These are phyloP conservation scores for Meliscaeva auricollis DNA, from an alignment of 2,888 invertebrate species.

Conservation along the genomic window DNA sequence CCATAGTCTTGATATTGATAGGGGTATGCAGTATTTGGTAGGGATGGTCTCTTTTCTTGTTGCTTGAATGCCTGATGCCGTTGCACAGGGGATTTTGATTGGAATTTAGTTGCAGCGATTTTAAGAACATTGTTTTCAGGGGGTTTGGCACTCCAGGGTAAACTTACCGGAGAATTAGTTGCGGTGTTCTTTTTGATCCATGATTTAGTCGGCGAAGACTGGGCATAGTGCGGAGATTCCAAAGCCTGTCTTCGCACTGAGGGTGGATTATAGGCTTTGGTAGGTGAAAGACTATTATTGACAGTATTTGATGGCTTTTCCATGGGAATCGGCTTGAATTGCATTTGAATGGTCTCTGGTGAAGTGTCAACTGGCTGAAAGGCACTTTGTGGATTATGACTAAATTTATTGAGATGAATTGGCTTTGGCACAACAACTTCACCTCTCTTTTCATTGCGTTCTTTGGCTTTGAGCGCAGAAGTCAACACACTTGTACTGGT, in stretches of 20 bases:
- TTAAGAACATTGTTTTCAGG: slow-evolving; percentile 85
- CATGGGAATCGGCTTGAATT: slow-evolving; percentile 80
- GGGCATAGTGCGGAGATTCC: slow-evolving; percentile 75
- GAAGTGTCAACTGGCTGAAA: slow-evolving; percentile 86
- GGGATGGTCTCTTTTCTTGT: slow-evolving; percentile 82
- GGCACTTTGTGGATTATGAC: slow-evolving; percentile 91
- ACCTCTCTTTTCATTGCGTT: slow-evolving; percentile 76
- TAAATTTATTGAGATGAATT: slow-evolving; percentile 88
- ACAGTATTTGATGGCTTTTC: slow-evolving; percentile 55
- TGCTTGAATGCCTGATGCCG: slow-evolving; percentile 81
- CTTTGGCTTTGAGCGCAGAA: slow-evolving; percentile 83
- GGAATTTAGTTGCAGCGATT: slow-evolving; percentile 86
- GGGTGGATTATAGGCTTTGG: slow-evolving; percentile 65
- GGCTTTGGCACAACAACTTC: slow-evolving; percentile 83
- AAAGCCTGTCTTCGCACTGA: slow-evolving; percentile 33
- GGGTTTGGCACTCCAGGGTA: slow-evolving; percentile 85
- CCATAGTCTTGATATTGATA: slow-evolving; percentile 62
- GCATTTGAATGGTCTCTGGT: slow-evolving; percentile 78
- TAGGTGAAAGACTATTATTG: slow-evolving; percentile 77
- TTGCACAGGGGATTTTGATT: slow-evolving; percentile 82
- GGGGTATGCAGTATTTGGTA: slow-evolving; percentile 82
- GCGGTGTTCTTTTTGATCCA: slow-evolving; percentile 78
- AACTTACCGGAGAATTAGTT: slow-evolving; percentile 80
- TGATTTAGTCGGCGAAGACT: slow-evolving; percentile 78
- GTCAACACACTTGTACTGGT: slow-evolving; percentile 57